Evolutionary conservation across 2,888 invertebrate species (phyloP).

Genomic region (Stenichneumon culpator): DNA sequence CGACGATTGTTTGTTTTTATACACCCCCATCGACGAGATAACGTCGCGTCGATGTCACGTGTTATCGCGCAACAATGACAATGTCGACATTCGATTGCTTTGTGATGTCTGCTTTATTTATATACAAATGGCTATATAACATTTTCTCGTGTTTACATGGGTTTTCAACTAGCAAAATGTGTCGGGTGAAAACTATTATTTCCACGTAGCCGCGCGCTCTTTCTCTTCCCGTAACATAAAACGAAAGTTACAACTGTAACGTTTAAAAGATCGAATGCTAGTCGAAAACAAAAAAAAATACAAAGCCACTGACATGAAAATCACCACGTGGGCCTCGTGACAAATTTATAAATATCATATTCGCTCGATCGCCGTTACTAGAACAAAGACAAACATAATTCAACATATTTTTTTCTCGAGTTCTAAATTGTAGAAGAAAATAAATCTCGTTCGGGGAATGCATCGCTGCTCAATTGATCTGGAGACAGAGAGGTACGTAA

Average conservation of each 20-base stretch:
- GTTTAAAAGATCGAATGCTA: slow-evolving; percentile 2
- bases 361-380: background rate
- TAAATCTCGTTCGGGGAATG: background rate
- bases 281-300: slow-evolving; percentile 7
- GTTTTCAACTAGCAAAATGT: slow-evolving; percentile 39
- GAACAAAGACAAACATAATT: background rate
- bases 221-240: background rate
- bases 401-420: background rate
- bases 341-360: slow-evolving; percentile 10
- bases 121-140: slow-evolving; percentile 85
- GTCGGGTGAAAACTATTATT: slow-evolving; percentile 29
- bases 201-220: slow-evolving; percentile 52
- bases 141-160: slow-evolving; percentile 82
- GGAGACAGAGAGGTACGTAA: slow-evolving; percentile 19
- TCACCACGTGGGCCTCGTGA: background rate
- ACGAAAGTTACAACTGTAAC: background rate
- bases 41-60: background rate
- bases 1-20: slow-evolving; percentile 63
- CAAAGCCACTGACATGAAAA: background rate
- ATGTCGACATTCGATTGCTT: slow-evolving; percentile 44
- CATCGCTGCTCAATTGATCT: slow-evolving; percentile 11
- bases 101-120: slow-evolving; percentile 70
- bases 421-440: slow-evolving; percentile 3
- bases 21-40: background rate
- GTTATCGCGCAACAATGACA: background rate